Conservation (phyloP, 2,797 vertebrate genomes). For the Crenichthys baileyi region DNA sequence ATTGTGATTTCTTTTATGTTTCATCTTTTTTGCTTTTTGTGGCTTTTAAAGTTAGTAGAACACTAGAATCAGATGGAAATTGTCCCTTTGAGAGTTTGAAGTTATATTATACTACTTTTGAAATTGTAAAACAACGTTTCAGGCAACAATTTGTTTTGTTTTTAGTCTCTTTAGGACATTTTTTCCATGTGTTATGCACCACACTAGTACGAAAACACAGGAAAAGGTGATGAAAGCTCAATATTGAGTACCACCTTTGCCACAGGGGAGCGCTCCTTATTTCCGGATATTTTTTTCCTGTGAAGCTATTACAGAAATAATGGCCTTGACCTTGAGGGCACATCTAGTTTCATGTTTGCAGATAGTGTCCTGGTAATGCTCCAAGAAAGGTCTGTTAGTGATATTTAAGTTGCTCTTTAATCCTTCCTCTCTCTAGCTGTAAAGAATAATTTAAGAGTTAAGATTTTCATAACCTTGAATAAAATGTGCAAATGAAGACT, state of each 20-base stretch:
- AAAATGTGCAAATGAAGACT: constrained; percentile 40
- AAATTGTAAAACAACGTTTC: constrained; percentile 3
- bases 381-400: constrained; percentile 61
- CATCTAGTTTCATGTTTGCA: constrained; percentile 64
- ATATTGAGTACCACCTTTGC: constrained; percentile 15
- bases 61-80: background rate
- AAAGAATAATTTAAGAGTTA: constrained; percentile 62
- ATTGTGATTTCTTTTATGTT: background rate
- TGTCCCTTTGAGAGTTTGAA: background rate
- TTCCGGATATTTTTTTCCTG: constrained; percentile 30
- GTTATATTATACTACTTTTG: background rate
- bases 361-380: constrained; percentile 52
- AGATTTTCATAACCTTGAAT: constrained; percentile 45
- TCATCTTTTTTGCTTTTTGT: background rate
- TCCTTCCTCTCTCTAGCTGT: constrained; percentile 45
- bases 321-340: constrained; percentile 49
- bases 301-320: constrained; percentile 60
- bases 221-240: constrained; percentile 9
- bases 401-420: constrained; percentile 67
- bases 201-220: constrained; percentile 15
- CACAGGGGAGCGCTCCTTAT: constrained; percentile 30
- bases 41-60: background rate
- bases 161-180: background rate
- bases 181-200: constrained; percentile 7
- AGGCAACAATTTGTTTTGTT: background rate